Evolutionary conservation across 1,140 invertebrate genomes (phyloP).

Genomic region (Diorhabda elongata): DNA sequence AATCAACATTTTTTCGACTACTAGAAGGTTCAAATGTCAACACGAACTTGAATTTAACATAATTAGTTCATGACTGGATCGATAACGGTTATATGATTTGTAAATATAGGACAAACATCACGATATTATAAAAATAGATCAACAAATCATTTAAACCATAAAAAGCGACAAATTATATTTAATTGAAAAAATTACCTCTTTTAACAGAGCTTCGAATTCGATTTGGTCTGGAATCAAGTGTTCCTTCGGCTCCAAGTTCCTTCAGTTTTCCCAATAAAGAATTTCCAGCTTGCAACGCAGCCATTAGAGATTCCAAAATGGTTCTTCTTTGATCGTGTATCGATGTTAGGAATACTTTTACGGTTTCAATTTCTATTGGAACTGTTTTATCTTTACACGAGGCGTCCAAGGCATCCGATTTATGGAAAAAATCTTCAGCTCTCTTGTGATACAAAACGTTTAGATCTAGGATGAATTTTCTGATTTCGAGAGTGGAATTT

Average conservation of each 20-base stretch:
- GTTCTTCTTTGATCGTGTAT: slow-evolving; percentile 62
- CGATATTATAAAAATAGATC: too few relatives aligned
- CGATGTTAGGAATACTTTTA: slow-evolving; percentile 60
- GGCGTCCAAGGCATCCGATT: slow-evolving; percentile 64
- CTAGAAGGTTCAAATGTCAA: too few relatives aligned
- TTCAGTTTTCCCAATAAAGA: slow-evolving; percentile 65
- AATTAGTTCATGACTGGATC: too few relatives aligned
- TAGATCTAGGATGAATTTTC: slow-evolving; percentile 72
- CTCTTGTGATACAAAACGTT: slow-evolving; percentile 70
- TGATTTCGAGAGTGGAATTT: slow-evolving; percentile 71
- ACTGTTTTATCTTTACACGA: slow-evolving; percentile 60
- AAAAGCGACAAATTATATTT: too few relatives aligned
- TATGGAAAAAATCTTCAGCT: slow-evolving; percentile 64
- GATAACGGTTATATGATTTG: too few relatives aligned
- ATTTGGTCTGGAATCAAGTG: slow-evolving; percentile 70
- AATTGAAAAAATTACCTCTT: slow-evolving; percentile 48
- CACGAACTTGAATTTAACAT: too few relatives aligned
- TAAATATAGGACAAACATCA: too few relatives aligned
- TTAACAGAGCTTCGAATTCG: slow-evolving; percentile 62
- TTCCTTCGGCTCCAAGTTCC: slow-evolving; percentile 62
- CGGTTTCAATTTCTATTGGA: slow-evolving; percentile 64
- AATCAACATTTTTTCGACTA: too few relatives aligned
- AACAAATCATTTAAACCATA: too few relatives aligned
- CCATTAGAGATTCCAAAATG: slow-evolving; percentile 73
- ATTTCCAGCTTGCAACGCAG: slow-evolving; percentile 74